These are phyloP conservation scores for Lethocerus indicus DNA, from an alignment of 1,140 invertebrate species.

Conservation along the genomic window DNA sequence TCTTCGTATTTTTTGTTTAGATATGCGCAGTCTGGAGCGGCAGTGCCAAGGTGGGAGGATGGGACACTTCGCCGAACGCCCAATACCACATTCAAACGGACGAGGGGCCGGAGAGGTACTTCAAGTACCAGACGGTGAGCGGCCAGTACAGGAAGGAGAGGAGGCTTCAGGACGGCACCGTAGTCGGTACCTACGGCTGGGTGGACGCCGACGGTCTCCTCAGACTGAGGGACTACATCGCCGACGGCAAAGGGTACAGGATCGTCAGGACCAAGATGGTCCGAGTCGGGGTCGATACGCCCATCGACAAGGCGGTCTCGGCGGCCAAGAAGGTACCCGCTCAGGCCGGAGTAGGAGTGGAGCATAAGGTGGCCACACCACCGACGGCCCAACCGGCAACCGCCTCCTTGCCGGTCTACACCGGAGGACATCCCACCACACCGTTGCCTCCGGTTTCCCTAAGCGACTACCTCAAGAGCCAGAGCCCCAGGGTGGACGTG, in stretches of 20 bases:
- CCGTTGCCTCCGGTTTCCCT: slow-evolving; percentile 12
- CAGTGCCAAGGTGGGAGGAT: slow-evolving; percentile 26
- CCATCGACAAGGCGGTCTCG: slow-evolving; percentile 46
- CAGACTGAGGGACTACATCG: slow-evolving; percentile 70
- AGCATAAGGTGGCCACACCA: background rate
- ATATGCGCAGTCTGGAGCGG: slow-evolving; percentile 13
- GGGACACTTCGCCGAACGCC: slow-evolving; percentile 35
- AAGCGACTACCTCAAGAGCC: slow-evolving; percentile 14
- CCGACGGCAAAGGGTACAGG: slow-evolving; percentile 59
- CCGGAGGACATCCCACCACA: slow-evolving; percentile 2
- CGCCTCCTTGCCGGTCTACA: slow-evolving; percentile 3
- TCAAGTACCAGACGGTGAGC: slow-evolving; percentile 70
- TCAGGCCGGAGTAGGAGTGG: background rate
- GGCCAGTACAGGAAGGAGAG: slow-evolving; percentile 78
- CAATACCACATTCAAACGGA: slow-evolving; percentile 87
- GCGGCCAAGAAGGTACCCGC: slow-evolving; percentile 45
- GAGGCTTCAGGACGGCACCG: slow-evolving; percentile 52
- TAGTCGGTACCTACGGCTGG: slow-evolving; percentile 55
- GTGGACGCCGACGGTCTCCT: slow-evolving; percentile 65
- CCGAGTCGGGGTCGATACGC: slow-evolving; percentile 49
- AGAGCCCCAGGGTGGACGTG: slow-evolving; percentile 5
- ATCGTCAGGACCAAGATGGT: slow-evolving; percentile 61
- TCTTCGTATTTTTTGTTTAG: too few species aligned
- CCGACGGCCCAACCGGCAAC: background rate
- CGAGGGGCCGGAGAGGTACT: slow-evolving; percentile 68